Base-by-base conservation (phyloP, 2,797 vertebrate genomes). In the Pogonophryne albipinna region DNA sequence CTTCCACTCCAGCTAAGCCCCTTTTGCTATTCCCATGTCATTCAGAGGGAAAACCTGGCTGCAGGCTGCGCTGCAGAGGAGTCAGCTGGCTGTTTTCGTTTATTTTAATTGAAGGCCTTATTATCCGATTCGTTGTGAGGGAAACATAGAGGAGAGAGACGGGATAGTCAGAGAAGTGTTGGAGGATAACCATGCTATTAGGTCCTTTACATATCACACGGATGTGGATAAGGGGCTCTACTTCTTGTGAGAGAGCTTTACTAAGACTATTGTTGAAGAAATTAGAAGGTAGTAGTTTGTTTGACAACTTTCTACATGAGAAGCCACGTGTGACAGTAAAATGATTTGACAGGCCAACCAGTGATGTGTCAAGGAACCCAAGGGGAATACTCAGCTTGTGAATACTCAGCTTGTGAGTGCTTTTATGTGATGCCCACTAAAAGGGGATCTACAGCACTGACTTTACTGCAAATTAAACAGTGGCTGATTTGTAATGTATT, bases 31-130 rank as follows among this genome's bases (percentile, higher is more conserved):
- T 83, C 82, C 67, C 74, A 49, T 81, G 85, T 66, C 82, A 67
- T 74, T 84, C 79, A 84, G 49, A 3, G 23, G 69, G 42, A 49
- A 68, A 15, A 65, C 68, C 61, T 1, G 46, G 56, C 80, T 57
- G 68, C 3, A 0, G 71, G 80, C 66, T 74, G 71, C 68, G 80
- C 66, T 74, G 71, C 68, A 69, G 49, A 70, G 38, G 58, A 80
- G 60, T 53, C 50, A 71, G 74, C 61, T 50, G 19, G 47, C 53
- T 65, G 58, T 64, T 80, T 79, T 73, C 42, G 27, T 53, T 52
- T 49, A 1, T 86, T 88, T 91, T 87, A 92, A 87, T 88, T 87
- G 76, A 84, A 87, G 83, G 55, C 10, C n/a, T 38, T 66, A 58
- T 87, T 85, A 91, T 92, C 85, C 85, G 85, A 89, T 91, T 74